A percentile compares a stretch with the other conserved stretches of the same genome.
phyloP scores from a whole-genome alignment of 2,888 invertebrate genomes.

The Oscheius sp. region DNA sequence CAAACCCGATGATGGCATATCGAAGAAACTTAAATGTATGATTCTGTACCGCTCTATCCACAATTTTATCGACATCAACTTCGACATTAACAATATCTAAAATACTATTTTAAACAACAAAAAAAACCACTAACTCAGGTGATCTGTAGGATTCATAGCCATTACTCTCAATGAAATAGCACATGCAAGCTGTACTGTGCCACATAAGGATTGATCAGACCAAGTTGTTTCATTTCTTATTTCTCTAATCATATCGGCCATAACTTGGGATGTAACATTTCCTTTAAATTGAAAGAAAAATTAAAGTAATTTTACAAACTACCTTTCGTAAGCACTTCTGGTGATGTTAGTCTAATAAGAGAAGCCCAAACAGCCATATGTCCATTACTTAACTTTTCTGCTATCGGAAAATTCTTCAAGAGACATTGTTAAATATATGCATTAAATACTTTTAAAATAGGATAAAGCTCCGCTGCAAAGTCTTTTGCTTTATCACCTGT shows the following conservation, averaged over 20 bases:
- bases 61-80: slow-evolving; percentile 46
- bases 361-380: slow-evolving; percentile 41
- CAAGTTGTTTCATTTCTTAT: slow-evolving; percentile 49
- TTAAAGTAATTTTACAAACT: background rate
- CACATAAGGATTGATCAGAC: slow-evolving; percentile 49
- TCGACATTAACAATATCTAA: slow-evolving; percentile 44
- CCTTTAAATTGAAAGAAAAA: slow-evolving; percentile 38
- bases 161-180: slow-evolving; percentile 40
- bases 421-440: background rate
- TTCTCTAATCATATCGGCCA: slow-evolving; percentile 41
- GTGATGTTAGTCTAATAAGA: slow-evolving; percentile 41
- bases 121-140: slow-evolving; percentile 23
- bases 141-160: slow-evolving; percentile 46
- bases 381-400: slow-evolving; percentile 35
- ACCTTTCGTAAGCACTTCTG: slow-evolving; percentile 44
- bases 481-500: slow-evolving; percentile 28
- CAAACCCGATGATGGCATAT: slow-evolving; percentile 36
- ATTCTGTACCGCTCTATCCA: slow-evolving; percentile 47
- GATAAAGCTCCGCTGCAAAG: slow-evolving; percentile 38
- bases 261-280: slow-evolving; percentile 32
- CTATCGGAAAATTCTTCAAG: slow-evolving; percentile 35
- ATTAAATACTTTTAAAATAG: slow-evolving; percentile 36
- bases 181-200: slow-evolving; percentile 47
- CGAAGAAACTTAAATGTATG: slow-evolving; percentile 47
- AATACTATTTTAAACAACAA: background rate